Percentiles rank a stretch among this genome's conserved stretches.
phyloP scores from a whole-genome alignment of 1,140 invertebrate species.

The Manduca sexta region DNA sequence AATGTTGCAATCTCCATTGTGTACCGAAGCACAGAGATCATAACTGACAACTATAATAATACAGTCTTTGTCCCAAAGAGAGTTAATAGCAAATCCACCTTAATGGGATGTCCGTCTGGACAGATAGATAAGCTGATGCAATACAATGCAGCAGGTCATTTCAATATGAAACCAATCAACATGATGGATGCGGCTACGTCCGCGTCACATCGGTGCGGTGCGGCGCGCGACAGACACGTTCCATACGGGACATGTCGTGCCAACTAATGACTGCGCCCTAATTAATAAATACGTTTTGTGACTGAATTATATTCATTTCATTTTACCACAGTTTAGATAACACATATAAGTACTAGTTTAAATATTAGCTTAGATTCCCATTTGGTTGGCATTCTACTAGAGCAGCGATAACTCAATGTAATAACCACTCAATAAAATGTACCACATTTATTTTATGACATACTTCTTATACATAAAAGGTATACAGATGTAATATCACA shows the following conservation, averaged over 20 bases:
- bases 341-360: too few species aligned
- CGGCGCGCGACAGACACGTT: constrained; percentile 12
- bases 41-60: neutral
- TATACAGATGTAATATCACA: too few species aligned
- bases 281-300: constrained; percentile 45
- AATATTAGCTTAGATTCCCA: too few species aligned
- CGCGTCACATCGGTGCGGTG: neutral
- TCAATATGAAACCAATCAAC: constrained; percentile 46
- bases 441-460: too few species aligned
- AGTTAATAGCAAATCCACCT: constrained; percentile 18
- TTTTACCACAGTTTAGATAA: neutral
- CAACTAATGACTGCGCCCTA: constrained; percentile 42
- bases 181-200: constrained; percentile 28
- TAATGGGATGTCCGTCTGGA: constrained; percentile 23
- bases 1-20: neutral
- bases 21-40: neutral
- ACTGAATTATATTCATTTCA: constrained; percentile 37
- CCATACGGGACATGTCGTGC: constrained; percentile 23
- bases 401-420: too few species aligned
- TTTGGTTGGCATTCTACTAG: too few species aligned
- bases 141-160: constrained; percentile 26
- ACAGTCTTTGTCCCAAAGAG: constrained; percentile 8
- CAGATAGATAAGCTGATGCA: constrained; percentile 18
- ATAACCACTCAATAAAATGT: too few species aligned
- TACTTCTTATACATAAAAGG: too few species aligned